Percentiles rank a stretch among this genome's conserved stretches.
Evolutionary conservation across 2,888 invertebrate genomes (phyloP).

Genomic region (Taphrorychus bicolor): DNA sequence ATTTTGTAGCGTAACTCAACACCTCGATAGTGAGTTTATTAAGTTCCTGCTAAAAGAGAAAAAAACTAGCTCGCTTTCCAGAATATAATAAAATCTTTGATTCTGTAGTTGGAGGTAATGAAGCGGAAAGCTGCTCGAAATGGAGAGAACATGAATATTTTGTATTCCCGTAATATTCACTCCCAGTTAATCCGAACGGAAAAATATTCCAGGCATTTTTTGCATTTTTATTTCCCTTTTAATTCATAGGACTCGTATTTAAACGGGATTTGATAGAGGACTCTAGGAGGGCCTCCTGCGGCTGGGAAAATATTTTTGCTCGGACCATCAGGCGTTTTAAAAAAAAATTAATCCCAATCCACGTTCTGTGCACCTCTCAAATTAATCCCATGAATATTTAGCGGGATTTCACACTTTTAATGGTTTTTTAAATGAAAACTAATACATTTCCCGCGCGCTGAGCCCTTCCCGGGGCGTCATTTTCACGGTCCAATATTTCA

Average conservation of each 20-base stretch:
- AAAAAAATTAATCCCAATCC: not conserved
- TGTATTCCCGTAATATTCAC: constrained; percentile 21
- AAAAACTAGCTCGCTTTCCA: no score
- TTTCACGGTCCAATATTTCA: constrained; percentile 8
- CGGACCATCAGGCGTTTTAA: not conserved
- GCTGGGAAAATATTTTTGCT: not conserved
- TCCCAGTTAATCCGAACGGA: constrained; percentile 18
- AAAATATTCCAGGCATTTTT: constrained; percentile 23
- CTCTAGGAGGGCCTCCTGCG: no score
- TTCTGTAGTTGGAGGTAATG: constrained; percentile 14
- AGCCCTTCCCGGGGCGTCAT: constrained; percentile 11
- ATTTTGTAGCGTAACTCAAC: no score
- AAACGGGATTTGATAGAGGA: constrained; percentile 4
- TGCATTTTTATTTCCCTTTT: constrained; percentile 18
- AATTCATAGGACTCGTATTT: constrained; percentile 10
- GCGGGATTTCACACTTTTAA: not conserved
- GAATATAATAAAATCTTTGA: constrained; percentile 19
- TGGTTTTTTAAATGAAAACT: constrained; percentile 15
- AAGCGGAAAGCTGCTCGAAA: constrained; percentile 14
- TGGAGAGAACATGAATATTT: constrained; percentile 16
- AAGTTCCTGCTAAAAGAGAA: no score
- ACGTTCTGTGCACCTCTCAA: not conserved
- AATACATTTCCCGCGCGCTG: not conserved
- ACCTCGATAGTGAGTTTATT: no score
- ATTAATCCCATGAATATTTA: constrained; percentile 8